phyloP scores from a whole-genome alignment of 2,888 invertebrate genomes.

The Cheilosia impressa region DNA sequence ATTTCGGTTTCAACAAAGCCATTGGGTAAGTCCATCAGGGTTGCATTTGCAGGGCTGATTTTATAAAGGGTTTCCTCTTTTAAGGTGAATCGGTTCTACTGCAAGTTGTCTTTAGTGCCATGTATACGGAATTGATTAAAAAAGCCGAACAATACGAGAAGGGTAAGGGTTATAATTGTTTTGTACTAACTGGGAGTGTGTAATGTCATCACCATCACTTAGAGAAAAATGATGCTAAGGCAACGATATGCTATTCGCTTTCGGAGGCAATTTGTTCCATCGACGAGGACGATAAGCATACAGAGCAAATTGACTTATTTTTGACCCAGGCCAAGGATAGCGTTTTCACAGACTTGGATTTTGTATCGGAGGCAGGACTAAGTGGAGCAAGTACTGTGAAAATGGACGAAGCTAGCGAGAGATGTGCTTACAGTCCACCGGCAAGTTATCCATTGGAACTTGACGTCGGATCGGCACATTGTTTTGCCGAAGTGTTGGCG shows the following conservation, averaged over 20 bases:
- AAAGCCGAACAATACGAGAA: constrained; percentile 82
- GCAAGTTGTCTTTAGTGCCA: constrained; percentile 88
- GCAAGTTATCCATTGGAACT: constrained; percentile 81
- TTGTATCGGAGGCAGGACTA: constrained; percentile 77
- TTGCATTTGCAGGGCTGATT: constrained; percentile 8
- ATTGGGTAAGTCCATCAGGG: constrained; percentile 82
- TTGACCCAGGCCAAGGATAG: constrained; percentile 85
- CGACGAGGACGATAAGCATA: constrained; percentile 92
- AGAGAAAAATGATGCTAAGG: constrained; percentile 80
- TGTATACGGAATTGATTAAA: constrained; percentile 88
- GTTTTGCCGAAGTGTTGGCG: constrained; percentile 85
- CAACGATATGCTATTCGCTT: constrained; percentile 88
- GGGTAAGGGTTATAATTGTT: constrained; percentile 62
- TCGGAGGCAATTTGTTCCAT: constrained; percentile 92
- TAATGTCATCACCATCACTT: constrained; percentile 7
- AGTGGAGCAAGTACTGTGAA: constrained; percentile 82
- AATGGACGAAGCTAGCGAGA: constrained; percentile 79
- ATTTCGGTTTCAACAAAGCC: constrained; percentile 89
- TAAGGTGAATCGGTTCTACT: constrained; percentile 87
- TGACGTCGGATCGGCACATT: constrained; percentile 84
- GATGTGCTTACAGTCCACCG: constrained; percentile 78
- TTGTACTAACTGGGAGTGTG: constrained; percentile 22
- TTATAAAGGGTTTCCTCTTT: constrained; percentile 18
- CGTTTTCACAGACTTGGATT: constrained; percentile 83
- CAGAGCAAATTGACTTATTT: constrained; percentile 88